These are phyloP conservation scores for Ammodytes dubius DNA, from an alignment of 2,113 vertebrate species.

Conservation along the genomic window DNA sequence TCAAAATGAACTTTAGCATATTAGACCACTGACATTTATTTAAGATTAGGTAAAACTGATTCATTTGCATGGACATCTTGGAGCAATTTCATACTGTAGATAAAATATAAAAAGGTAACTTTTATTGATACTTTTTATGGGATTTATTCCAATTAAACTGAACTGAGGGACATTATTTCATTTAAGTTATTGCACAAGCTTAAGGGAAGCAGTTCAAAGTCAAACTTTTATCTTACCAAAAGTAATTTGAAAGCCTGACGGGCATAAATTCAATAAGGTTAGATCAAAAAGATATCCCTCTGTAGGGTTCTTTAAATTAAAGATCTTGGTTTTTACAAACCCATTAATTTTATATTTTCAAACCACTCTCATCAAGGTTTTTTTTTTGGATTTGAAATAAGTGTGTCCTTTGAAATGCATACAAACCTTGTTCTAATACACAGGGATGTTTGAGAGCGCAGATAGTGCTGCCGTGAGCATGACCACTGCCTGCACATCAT, in stretches of 20 bases:
- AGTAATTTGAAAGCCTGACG: neutral
- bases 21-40: neutral
- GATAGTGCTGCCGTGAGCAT: conserved; percentile 93
- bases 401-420: neutral
- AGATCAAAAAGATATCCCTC: neutral
- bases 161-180: neutral
- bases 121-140: neutral
- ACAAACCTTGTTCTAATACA: neutral
- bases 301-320: neutral
- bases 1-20: neutral
- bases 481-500: conserved; percentile 88
- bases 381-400: conserved; percentile 20
- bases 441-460: conserved; percentile 88
- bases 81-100: neutral
- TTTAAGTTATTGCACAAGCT: neutral
- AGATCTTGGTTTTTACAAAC: conserved; percentile 1
- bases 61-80: neutral
- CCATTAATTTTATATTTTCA: neutral
- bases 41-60: neutral
- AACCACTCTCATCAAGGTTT: conserved; percentile 17
- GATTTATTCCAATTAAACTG: neutral
- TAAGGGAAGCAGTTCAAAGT: neutral
- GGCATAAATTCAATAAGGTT: neutral
- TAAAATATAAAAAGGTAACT: neutral
- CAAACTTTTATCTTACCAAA: neutral